Percentiles rank a stretch among this genome's conserved stretches.
These are phyloP conservation scores for Melitaea athalia DNA, from an alignment of 2,888 invertebrate species.

Conservation along the genomic window DNA sequence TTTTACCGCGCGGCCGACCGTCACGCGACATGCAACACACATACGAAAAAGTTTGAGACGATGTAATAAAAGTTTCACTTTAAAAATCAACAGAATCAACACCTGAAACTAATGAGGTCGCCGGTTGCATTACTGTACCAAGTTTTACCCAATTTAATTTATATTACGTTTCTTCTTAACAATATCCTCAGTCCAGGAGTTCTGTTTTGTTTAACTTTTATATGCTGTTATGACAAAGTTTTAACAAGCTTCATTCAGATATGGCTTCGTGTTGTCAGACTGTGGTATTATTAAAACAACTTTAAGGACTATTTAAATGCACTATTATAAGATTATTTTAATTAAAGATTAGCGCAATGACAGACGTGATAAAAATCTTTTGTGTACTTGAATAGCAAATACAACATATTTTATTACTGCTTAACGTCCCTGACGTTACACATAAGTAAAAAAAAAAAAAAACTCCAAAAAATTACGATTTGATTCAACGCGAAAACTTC, in stretches of 20 bases:
- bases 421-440: too few relatives aligned
- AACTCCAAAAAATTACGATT: neutral
- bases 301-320: neutral
- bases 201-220: slow-evolving; percentile 37
- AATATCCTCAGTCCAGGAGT: slow-evolving; percentile 27
- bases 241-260: slow-evolving; percentile 36
- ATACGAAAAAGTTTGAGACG: too few relatives aligned
- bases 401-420: too few relatives aligned
- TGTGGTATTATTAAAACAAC: slow-evolving; percentile 25
- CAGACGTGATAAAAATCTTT: neutral
- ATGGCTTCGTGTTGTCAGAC: slow-evolving; percentile 28
- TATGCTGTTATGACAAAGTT: slow-evolving; percentile 34
- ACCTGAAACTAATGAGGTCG: slow-evolving; percentile 10
- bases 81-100: too few relatives aligned
- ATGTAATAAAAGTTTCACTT: too few relatives aligned
- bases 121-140: slow-evolving; percentile 7
- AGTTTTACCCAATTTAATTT: slow-evolving; percentile 19
- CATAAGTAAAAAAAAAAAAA: neutral
- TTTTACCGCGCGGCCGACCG: too few relatives aligned
- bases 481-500: too few relatives aligned
- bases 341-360: neutral
- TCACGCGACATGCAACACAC: too few relatives aligned
- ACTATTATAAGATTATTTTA: neutral
- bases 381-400: neutral
- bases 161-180: slow-evolving; percentile 25